phyloP scores from a whole-genome alignment of 92 coral and sea anemone genomes.

The Siderastrea siderea region DNA sequence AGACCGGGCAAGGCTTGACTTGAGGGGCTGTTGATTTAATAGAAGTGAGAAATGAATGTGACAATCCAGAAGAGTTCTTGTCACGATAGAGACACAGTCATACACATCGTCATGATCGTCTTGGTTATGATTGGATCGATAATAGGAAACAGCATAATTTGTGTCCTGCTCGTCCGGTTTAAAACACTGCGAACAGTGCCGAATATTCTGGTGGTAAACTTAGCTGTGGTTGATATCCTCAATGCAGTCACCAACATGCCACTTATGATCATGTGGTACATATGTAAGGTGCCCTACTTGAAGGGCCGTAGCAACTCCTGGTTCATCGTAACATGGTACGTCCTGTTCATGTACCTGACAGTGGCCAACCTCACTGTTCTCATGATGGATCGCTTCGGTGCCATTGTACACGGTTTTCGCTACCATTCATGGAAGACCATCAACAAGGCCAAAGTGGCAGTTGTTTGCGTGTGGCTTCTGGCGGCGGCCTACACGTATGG shows the following conservation, averaged over 20 bases:
- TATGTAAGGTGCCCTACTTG: slow-evolving; percentile 69
- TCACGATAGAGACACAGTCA: slow-evolving; percentile 26
- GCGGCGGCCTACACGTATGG: slow-evolving; percentile 76
- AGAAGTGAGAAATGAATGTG: not conserved
- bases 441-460: slow-evolving; percentile 77
- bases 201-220: slow-evolving; percentile 81
- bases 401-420: slow-evolving; percentile 81
- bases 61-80: slow-evolving; percentile 19
- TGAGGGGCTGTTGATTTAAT: too few species aligned
- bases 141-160: slow-evolving; percentile 75
- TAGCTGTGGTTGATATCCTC: slow-evolving; percentile 80
- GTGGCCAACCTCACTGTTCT: slow-evolving; percentile 79
- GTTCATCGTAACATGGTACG: slow-evolving; percentile 75
- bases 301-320: slow-evolving; percentile 77
- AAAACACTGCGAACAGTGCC: slow-evolving; percentile 88
- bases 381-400: slow-evolving; percentile 90
- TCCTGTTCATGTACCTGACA: slow-evolving; percentile 78
- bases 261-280: slow-evolving; percentile 82
- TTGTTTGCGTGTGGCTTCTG: slow-evolving; percentile 63
- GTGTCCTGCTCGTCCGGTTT: slow-evolving; percentile 68
- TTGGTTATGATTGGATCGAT: slow-evolving; percentile 75
- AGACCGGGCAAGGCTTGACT: too few species aligned
- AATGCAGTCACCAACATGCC: slow-evolving; percentile 87
- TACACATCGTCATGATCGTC: slow-evolving; percentile 63
- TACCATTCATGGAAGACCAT: slow-evolving; percentile 88